Evolutionary conservation across 1,140 invertebrate genomes (phyloP).

Genomic region (Bradysia coprophila): DNA sequence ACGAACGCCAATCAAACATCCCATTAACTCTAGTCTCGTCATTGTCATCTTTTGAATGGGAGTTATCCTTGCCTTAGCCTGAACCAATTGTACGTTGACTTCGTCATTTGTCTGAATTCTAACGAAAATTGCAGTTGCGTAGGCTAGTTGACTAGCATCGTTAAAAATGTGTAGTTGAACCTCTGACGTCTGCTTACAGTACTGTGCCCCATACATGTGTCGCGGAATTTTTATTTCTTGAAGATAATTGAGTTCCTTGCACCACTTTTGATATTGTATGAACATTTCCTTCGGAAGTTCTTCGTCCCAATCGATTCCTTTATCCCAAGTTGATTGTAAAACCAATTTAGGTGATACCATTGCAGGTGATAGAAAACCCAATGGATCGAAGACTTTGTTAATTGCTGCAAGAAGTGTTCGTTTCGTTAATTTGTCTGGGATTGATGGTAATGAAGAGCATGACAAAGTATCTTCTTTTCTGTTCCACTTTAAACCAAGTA

Average conservation of each 20-base stretch:
- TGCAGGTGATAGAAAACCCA: not conserved
- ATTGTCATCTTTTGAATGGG: conserved; percentile 12
- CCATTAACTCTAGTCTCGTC: conserved; percentile 14
- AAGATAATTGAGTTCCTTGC: too few species aligned
- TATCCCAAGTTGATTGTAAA: not conserved
- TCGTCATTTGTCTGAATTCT: conserved; percentile 4
- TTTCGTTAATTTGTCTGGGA: not conserved
- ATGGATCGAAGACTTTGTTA: not conserved
- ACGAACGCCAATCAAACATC: too few species aligned
- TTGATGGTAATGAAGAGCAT: too few species aligned
- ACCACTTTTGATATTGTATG: too few species aligned
- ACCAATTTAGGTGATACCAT: not conserved
- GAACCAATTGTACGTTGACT: conserved; percentile 7
- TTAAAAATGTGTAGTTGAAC: conserved; percentile 17
- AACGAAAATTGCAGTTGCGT: conserved; percentile 18
- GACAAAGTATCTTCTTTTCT: too few species aligned
- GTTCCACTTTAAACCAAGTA: too few species aligned
- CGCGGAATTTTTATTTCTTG: too few species aligned
- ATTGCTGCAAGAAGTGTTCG: not conserved
- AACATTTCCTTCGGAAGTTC: conserved; percentile 6
- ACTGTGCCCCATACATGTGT: too few species aligned
- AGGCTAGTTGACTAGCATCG: conserved; percentile 20
- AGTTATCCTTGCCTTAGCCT: conserved; percentile 12
- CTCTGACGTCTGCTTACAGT: not conserved
- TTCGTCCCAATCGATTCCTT: conserved; percentile 15